Base-by-base conservation (phyloP, 2,888 invertebrate species). In the Pseudoips prasinana region DNA sequence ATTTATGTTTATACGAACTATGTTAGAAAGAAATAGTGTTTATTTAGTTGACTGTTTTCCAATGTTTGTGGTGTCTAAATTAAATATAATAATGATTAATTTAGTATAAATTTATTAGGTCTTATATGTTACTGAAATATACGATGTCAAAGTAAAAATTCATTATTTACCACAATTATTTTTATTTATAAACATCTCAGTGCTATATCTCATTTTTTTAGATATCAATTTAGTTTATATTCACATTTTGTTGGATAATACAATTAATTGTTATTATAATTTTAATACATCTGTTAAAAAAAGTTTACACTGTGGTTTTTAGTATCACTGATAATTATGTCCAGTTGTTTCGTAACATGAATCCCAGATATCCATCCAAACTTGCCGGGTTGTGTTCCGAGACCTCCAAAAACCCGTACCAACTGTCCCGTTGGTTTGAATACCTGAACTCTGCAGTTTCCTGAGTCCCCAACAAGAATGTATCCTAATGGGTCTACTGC, bases 391-490 rank as follows among this genome's bases (percentile, higher is more conserved):
- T 80, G 80, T 0, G 66, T 75, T 10, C 84, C 90, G 9, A 77
- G 52, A 0, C 88, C 86, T 0, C 94, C 94, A 58, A 94, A 92
- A 9, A 91, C 90, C 46, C 92, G 88, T 2, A 94, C 90, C 35
- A 93, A 89, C 33, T 91, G 90, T 2, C 95, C 95, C 36, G 92
- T 91, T 0, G 92, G 91, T 38, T 92, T 91, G 65, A 95, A 95
- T 5, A 95, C 90, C 71, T 95, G 95, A 0, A 95, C 88, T 3
- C 95, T 84, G 22, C 92, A 92, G 64, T 95, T 95, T 0, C 94
- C 95, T 0, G 93, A 92, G 66, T 95, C 95, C 0, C 94, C 95
- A 0, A 95, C 94, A 0, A 94, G 77, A 22, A 95, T 92, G 65
- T 93, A 93, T 0, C 94, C 94, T 69, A 92, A 83, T 0, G 90